Evolutionary conservation across 2,888 invertebrate species (phyloP), one percentile per base, ranked within the genome.

Genomic region (Cryptops parisi): DNA sequence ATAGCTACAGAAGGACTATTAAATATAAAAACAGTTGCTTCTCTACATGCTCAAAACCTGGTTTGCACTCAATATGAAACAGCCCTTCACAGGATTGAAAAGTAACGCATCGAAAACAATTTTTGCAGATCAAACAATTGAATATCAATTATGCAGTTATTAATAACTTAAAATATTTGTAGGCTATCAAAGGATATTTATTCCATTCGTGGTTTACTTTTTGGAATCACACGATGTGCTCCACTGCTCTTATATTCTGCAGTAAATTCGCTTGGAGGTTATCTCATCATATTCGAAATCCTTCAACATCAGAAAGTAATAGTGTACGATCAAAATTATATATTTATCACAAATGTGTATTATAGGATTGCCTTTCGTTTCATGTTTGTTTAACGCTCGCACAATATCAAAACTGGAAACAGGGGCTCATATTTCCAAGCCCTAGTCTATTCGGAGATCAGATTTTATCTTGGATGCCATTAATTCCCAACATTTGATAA

Each of bases 221-320:
- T 39, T 49, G 49, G 49, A 12, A 49, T 49, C 3, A 49, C 38
- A 38, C 21, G 19, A 39, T 49, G 49, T 17, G 40, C 49, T 17
- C 49, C 49, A 22, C 40, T 49, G 5, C 40, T 49, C 21, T 17
- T 49, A 2, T 49, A 39, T 17, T 49, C 49, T n/a, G 49, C 49
- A 17, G 49, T 49, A 19, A 49, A 49, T 17, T 49, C 49, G 3
- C 38, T 49, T 3, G 49, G 49, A 39, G 49, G 49, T 19, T 49
- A 23, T 22, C 38, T 49, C 17, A 49, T 49, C 40, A 38, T 49
- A 22, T 17, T 23, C 23, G 33, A 38, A 2, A 22, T 15, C 22
- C 17, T 39, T 6, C 22, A 22, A 6, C 49, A 49, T 21, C 23
- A 38, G 6, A 49, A 24, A 49, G 49, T 49, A 9, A 49, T 49